These are phyloP conservation scores for Cetoscarus ocellatus DNA, from an alignment of 2,797 vertebrate genomes.

Conservation along the genomic window DNA sequence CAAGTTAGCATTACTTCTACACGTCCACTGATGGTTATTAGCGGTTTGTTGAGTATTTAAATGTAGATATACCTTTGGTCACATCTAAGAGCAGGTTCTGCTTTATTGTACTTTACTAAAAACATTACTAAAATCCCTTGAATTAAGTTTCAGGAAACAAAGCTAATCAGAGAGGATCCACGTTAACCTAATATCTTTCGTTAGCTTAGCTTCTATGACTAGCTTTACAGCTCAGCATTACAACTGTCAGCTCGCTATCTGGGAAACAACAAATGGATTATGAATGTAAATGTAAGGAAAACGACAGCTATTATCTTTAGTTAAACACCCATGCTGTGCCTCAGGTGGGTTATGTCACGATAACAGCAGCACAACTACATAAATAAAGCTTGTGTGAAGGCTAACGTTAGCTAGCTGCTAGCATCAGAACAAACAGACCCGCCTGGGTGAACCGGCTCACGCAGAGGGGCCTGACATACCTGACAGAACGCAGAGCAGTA, in stretches of 20 bases:
- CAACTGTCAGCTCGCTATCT: neutral
- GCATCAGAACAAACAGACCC: constrained; percentile 53
- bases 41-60: no score
- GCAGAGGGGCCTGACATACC: constrained; percentile 80
- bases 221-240: constrained; percentile 25
- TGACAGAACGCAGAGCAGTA: constrained; percentile 95
- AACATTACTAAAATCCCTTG: no score
- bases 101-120: no score
- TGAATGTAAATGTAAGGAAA: fast-evolving
- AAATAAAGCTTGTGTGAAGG: constrained; percentile 47
- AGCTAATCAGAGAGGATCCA: neutral
- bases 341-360: neutral
- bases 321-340: neutral
- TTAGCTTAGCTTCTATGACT: constrained; percentile 52
- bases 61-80: no score
- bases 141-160: neutral
- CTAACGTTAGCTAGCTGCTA: constrained; percentile 65
- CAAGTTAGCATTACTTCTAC: no score
- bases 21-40: no score
- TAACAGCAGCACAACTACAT: constrained; percentile 14
- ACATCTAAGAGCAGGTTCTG: no score
- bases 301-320: no score
- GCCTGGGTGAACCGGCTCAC: neutral
- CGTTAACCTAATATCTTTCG: neutral
- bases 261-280: fast-evolving